These are phyloP conservation scores for Batillaria attramentaria DNA, from an alignment of 1,140 invertebrate species.

Conservation along the genomic window DNA sequence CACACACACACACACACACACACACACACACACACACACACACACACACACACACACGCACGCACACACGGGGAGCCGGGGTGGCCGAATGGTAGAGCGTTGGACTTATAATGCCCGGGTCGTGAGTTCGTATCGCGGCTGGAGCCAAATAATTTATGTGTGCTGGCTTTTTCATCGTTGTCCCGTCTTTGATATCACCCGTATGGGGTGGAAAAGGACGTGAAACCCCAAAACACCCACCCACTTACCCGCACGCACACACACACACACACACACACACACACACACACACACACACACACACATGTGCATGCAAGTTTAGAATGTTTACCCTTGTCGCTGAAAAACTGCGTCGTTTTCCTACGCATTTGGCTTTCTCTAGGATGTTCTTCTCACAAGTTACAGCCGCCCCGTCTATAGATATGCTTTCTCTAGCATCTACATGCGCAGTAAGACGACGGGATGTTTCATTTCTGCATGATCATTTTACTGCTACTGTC, in stretches of 20 bases:
- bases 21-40: slow-evolving; percentile 5
- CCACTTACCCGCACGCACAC: too few species aligned
- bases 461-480: not conserved
- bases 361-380: too few species aligned
- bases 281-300: slow-evolving; percentile 18
- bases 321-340: too few species aligned
- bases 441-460: not conserved
- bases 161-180: not conserved
- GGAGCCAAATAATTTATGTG: too few species aligned
- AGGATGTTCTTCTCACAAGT: too few species aligned
- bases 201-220: not conserved
- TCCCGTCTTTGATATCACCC: not conserved
- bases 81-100: not conserved
- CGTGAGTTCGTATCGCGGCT: too few species aligned
- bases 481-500: too few species aligned
- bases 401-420: too few species aligned
- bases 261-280: not conserved
- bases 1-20: not conserved
- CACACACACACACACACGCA: not conserved
- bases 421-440: not conserved
- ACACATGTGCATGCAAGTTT: slow-evolving; percentile 1
- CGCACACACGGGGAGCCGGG: not conserved
- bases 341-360: too few species aligned
- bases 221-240: not conserved
- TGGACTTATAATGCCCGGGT: not conserved